Conservation (phyloP, 2,113 vertebrate species). For the Anoplopoma fimbria region DNA sequence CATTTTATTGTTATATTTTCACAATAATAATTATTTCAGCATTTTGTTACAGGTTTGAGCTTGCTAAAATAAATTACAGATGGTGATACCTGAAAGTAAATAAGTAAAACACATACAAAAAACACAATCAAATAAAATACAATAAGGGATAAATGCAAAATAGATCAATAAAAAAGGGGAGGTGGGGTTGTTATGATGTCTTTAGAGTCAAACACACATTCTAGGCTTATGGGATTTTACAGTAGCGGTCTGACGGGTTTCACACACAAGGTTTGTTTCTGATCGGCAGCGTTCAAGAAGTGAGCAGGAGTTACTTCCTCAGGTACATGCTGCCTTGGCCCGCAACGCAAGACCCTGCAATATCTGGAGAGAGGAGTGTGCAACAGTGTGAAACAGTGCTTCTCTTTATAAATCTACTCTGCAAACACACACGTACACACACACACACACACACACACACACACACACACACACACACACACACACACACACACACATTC, state of each 20-base stretch:
- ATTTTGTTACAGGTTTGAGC: too few species aligned
- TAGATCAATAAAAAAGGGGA: too few species aligned
- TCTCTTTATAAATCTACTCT: slow-evolving; percentile 54
- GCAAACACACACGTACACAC: slow-evolving; percentile 27
- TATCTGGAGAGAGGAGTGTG: slow-evolving; percentile 38
- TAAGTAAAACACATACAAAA: background rate
- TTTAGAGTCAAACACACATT: too few species aligned
- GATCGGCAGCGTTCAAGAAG: slow-evolving; percentile 8
- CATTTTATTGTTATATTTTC: too few species aligned
- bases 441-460: background rate
- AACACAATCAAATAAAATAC: too few species aligned
- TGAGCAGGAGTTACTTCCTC: slow-evolving; percentile 50
- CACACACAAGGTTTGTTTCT: background rate
- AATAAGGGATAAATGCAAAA: too few species aligned
- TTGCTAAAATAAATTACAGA: background rate
- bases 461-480: background rate
- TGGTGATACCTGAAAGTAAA: background rate
- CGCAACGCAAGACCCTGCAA: slow-evolving; percentile 29
- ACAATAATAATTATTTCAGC: too few species aligned
- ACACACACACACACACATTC: background rate
- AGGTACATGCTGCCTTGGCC: slow-evolving; percentile 40
- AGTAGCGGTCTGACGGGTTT: background rate
- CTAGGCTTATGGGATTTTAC: background rate
- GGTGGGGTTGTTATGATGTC: too few species aligned
- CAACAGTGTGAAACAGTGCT: slow-evolving; percentile 55